Base-by-base conservation (phyloP, 2,113 vertebrate genomes). In the Lucifuga dentata region DNA sequence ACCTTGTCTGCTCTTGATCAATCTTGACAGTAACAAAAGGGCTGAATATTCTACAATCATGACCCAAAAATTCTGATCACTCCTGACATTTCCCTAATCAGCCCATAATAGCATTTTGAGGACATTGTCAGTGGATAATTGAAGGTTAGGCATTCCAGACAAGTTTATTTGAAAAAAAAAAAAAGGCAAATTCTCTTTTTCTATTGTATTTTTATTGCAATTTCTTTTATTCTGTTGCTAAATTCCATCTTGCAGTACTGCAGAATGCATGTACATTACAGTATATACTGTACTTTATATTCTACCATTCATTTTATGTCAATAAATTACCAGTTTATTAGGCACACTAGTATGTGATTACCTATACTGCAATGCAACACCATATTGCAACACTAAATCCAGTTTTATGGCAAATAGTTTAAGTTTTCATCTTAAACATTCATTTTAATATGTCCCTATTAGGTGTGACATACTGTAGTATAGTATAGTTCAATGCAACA, bases 1-100 rank as follows among this genome's bases (percentile, higher is more conserved):
- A 72, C 61, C 66, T 48, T 24, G 60, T 57, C 71, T 73, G 21
- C 62, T 56, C 73, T 74, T 83, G 75, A 85, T 88, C 82, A 76
- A 46, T 70, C 70, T 52, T 76, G 73, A 85, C 87, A 84, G 78
- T 46, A 80, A 66, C 80, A 77, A 80, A 84, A 84, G 64, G 76
- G 56, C 26, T 57, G 53, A 78, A 73, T 72, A 78, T 67, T 78
- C 61, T 78, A 35, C 72, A 76, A 80, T 78, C 78, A 77, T 71
- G 50, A 55, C 35, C 17, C 43, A 32, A 71, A n/a, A 67, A 78
- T 74, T 63, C 56, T 60, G 71, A 85, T 79, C 67, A 77, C 32
- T 45, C 51, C 68, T 72, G 77, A 52, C 84, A 61, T 80, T 49
- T 77, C 49, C 32, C 46, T 86, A 60, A 86, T 87, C 66, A 78